phyloP scores from a whole-genome alignment of 2,888 invertebrate genomes.

The Ochlodes sylvanus region DNA sequence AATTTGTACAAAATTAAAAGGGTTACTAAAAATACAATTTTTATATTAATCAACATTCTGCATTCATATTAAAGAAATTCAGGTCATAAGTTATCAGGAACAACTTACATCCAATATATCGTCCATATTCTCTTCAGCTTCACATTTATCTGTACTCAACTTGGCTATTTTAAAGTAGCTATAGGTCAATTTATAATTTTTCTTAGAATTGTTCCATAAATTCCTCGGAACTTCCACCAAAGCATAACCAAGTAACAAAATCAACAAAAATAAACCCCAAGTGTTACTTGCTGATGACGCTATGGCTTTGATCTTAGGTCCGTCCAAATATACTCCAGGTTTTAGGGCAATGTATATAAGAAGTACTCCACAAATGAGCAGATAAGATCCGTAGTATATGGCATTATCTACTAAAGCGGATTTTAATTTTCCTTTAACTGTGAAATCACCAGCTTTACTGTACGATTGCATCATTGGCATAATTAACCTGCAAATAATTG shows the following conservation, averaged over 20 bases:
- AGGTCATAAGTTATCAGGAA: no score
- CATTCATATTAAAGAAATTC: no score
- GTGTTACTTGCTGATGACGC: slow-evolving; percentile 99
- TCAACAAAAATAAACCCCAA: slow-evolving; percentile 98
- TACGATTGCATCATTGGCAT: slow-evolving; percentile 99
- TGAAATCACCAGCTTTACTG: slow-evolving; percentile 99
- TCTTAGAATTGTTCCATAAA: slow-evolving; percentile 95
- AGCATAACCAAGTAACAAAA: slow-evolving; percentile 96
- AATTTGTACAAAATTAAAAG: no score
- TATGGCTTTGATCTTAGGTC: slow-evolving; percentile 97
- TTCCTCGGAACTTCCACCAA: slow-evolving; percentile 97
- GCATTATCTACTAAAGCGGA: slow-evolving; percentile 98
- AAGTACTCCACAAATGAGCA: slow-evolving; percentile 96
- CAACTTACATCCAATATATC: slow-evolving; percentile 94
- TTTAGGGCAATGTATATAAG: slow-evolving; percentile 97
- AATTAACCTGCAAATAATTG: slow-evolving; percentile 89
- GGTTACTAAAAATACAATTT: no score
- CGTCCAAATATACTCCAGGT: slow-evolving; percentile 94
- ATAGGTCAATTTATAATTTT: slow-evolving; percentile 92
- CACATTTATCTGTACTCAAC: slow-evolving; percentile 96
- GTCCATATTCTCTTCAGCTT: slow-evolving; percentile 98
- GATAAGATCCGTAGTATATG: slow-evolving; percentile 98
- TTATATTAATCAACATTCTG: no score
- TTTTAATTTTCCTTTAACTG: slow-evolving; percentile 96
- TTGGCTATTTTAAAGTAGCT: slow-evolving; percentile 98